These are phyloP conservation scores for Dicrurus megarhynchus DNA, from an alignment of 2,113 vertebrate species.

Conservation along the genomic window DNA sequence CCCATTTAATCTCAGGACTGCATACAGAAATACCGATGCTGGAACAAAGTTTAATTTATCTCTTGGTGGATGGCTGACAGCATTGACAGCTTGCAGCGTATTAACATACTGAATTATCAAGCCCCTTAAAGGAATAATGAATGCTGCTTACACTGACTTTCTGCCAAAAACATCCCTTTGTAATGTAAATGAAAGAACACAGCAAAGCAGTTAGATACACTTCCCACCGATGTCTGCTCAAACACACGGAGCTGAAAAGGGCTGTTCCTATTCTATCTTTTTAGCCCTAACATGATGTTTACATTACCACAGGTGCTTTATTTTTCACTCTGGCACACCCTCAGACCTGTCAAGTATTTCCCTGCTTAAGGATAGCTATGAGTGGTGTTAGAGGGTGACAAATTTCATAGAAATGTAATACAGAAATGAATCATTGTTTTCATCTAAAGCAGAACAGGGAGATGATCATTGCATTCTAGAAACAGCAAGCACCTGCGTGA, in stretches of 20 bases:
- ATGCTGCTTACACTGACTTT: neutral
- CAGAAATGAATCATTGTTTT: neutral
- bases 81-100: neutral
- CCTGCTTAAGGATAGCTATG: neutral
- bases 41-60: neutral
- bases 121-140: conserved; percentile 32
- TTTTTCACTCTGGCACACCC: neutral
- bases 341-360: neutral
- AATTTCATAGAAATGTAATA: neutral
- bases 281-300: neutral
- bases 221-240: neutral
- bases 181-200: conserved; percentile 49
- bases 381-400: neutral
- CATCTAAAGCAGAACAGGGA: neutral
- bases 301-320: neutral
- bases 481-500: neutral
- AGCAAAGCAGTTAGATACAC: neutral
- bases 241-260: neutral
- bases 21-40: neutral
- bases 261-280: neutral
- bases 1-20: neutral
- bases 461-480: neutral
- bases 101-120: conserved; percentile 22
- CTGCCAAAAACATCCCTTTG: conserved; percentile 39
- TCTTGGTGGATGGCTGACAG: neutral